phyloP scores from a whole-genome alignment of 2,113 vertebrate species.

The Lampris incognitus region DNA sequence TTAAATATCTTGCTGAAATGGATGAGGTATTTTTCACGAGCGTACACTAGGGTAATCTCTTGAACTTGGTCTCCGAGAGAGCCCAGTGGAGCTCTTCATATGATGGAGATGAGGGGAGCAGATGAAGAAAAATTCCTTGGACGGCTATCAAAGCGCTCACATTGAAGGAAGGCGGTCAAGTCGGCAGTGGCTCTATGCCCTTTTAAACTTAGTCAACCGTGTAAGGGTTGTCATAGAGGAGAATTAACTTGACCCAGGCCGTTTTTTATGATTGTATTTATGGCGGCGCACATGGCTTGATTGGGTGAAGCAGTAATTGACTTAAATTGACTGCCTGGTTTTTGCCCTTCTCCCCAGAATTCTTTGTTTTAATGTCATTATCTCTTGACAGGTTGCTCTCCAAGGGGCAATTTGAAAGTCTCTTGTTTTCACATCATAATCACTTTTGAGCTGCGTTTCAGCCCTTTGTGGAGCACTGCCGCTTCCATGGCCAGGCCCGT shows the following conservation, averaged over 20 bases:
- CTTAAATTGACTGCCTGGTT: background rate
- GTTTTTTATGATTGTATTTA: background rate
- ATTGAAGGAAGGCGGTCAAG: background rate
- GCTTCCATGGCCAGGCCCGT: slow-evolving; percentile 26
- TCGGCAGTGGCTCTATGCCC: background rate
- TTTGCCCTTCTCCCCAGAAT: too few relatives aligned
- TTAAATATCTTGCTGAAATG: background rate
- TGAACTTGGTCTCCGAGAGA: background rate
- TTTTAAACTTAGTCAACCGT: background rate
- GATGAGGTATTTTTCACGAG: background rate
- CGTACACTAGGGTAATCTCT: background rate
- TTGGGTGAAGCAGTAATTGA: background rate
- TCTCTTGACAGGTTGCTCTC: background rate
- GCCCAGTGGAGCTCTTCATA: background rate
- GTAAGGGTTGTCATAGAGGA: background rate
- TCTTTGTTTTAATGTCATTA: background rate
- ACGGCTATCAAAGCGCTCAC: background rate
- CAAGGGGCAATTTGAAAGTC: background rate
- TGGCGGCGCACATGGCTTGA: background rate
- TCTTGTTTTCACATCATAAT: slow-evolving; percentile 1
- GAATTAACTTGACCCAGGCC: background rate
- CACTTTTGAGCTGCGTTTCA: background rate
- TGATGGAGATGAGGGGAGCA: background rate
- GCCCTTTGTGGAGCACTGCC: background rate
- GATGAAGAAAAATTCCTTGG: slow-evolving; percentile 2